Base-by-base conservation (phyloP, 2,888 invertebrate genomes). In the Chesias legatella region DNA sequence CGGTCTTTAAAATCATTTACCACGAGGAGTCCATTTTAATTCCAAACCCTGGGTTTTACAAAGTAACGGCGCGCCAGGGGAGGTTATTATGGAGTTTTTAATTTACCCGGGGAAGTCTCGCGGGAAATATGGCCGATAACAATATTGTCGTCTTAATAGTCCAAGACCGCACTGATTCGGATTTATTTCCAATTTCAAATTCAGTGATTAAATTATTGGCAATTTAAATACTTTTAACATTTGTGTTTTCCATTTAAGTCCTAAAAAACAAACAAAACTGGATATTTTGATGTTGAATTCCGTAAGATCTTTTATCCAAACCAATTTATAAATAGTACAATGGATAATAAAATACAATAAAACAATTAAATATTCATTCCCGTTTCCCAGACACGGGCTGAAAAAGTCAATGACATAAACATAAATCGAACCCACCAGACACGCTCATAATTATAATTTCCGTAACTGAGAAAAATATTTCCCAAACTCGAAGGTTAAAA, bases 21-120 rank as follows among this genome's bases (percentile, higher is more conserved):
- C 40, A 33, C 33, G 33, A 45, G 38, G 40, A 36, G 31, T 33
- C 40, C 22, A 45, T 45, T 45, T 45, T 45, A 45, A 45, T 45
- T 33, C 33, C 28, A 45, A 45, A 45, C 29, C 36, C 40, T 1
- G 20, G 20, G 30, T 9, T 37, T 37, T n/a, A n/a, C 22, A 39
- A 39, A 44, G 34, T 31, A 39, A 35, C 31, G 25, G 6, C 20
- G 5, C 25, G 22, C 33, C 36, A 8, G 10, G 34, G 33, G 39
- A 44, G 28, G 39, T 45, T 48, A 48, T 44, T 42, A 48, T 48
- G 36, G 45, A 45, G 48, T 49, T 54, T 52, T 54, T 54, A 54
- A 54, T 54, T 50, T 48, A 43, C 37, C 39, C 32, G 11, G 30
- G 36, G 33, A 39, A 2, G 33, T 26, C 53, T 38, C 43, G 0